Percentiles rank a stretch among this genome's conserved stretches.
Conservation (phyloP, 2,888 invertebrate species). For the Pyrgus malvae region DNA sequence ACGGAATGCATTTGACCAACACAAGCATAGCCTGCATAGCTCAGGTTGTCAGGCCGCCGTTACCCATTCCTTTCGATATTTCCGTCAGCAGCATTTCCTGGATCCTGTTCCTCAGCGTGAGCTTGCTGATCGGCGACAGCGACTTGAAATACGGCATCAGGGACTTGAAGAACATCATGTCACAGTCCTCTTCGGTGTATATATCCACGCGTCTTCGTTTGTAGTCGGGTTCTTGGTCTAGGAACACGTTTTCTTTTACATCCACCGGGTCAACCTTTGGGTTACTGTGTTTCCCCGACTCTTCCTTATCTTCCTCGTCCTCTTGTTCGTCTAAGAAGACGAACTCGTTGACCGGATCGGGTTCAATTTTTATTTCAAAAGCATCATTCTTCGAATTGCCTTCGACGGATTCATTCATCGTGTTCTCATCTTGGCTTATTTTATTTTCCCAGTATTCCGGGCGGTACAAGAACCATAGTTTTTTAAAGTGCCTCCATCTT, state of each 20-base stretch:
- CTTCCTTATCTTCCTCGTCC: not conserved
- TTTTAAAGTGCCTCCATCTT: conserved; percentile 49
- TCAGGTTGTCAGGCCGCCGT: not conserved
- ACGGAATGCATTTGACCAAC: not conserved
- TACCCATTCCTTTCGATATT: conserved; percentile 27
- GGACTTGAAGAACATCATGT: conserved; percentile 57
- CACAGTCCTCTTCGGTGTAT: conserved; percentile 45
- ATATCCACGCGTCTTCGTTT: not conserved
- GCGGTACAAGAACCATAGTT: conserved; percentile 42
- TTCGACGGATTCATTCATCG: conserved; percentile 30
- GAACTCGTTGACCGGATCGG: not conserved
- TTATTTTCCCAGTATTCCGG: not conserved
- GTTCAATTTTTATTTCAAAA: not conserved
- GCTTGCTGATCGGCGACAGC: conserved; percentile 51
- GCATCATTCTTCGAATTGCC: not conserved
- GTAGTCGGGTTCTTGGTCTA: not conserved
- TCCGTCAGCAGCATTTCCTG: conserved; percentile 56
- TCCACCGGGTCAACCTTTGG: not conserved
- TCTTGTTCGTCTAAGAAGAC: not conserved
- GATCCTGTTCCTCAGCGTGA: conserved; percentile 55
- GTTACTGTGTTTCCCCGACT: too few species aligned
- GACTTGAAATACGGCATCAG: conserved; percentile 53
- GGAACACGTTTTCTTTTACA: not conserved
- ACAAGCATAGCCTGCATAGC: not conserved
- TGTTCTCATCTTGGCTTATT: not conserved